phyloP scores from a whole-genome alignment of 2,888 invertebrate genomes.

The Hipparchia sbordonii region DNA sequence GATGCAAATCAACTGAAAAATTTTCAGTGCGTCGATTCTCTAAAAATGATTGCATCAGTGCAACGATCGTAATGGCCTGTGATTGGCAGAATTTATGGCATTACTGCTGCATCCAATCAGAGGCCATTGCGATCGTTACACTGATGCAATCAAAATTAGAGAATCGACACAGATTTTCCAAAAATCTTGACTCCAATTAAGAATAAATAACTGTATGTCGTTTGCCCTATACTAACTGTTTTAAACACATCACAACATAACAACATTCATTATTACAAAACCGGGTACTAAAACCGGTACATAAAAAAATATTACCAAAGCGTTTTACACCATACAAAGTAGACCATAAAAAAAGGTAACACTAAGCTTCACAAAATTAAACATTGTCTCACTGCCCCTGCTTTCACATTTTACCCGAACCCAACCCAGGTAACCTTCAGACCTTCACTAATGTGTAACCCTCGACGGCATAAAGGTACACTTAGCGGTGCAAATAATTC shows the following conservation, averaged over 20 bases:
- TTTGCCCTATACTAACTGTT: no score
- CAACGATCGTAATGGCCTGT: no score
- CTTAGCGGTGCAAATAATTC: slow-evolving; percentile 28
- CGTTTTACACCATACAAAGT: background rate
- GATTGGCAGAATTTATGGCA: no score
- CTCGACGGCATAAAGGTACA: slow-evolving; percentile 28
- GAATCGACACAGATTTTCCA: no score
- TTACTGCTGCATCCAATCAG: no score
- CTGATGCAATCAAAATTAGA: no score
- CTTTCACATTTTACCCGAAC: slow-evolving; percentile 36
- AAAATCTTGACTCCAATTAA: no score
- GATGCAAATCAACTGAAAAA: no score
- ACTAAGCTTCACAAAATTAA: slow-evolving; percentile 10
- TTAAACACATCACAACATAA: background rate
- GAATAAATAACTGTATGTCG: no score
- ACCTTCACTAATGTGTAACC: slow-evolving; percentile 34
- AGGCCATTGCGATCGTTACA: no score
- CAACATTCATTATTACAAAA: slow-evolving; percentile 9
- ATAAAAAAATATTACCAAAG: slow-evolving; percentile 14
- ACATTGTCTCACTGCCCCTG: slow-evolving; percentile 19
- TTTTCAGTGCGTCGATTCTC: no score
- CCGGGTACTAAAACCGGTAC: slow-evolving; percentile 4
- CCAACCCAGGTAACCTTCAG: slow-evolving; percentile 39
- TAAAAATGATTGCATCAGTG: no score
- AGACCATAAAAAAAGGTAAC: slow-evolving; percentile 5